Evolutionary conservation across 2,888 invertebrate genomes (phyloP).

Genomic region (Pollenia labialis): DNA sequence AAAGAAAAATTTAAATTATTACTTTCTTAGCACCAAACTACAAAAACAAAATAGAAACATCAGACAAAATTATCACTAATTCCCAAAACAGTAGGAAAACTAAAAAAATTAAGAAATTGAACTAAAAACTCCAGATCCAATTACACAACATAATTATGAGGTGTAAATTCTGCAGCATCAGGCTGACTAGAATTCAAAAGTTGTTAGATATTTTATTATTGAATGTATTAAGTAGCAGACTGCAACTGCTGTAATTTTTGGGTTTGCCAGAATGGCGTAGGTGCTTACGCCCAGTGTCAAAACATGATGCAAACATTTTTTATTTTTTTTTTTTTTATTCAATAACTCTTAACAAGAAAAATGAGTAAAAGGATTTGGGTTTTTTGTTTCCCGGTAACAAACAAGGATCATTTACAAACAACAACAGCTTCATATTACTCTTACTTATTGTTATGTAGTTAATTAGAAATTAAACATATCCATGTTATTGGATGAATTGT

Average conservation of each 20-base stretch:
- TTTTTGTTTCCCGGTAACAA: constrained; percentile 51
- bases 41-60: constrained; percentile 3
- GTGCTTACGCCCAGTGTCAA: constrained; percentile 72
- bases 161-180: constrained; percentile 58
- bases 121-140: constrained; percentile 70
- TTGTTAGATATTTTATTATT: constrained; percentile 15
- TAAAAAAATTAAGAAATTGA: constrained; percentile 53
- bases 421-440: constrained; percentile 56
- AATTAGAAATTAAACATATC: constrained; percentile 72
- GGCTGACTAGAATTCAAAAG: not conserved
- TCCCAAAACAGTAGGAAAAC: constrained; percentile 25
- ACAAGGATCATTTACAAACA: constrained; percentile 39
- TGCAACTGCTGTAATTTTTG: constrained; percentile 56
- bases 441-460: constrained; percentile 59
- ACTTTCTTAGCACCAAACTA: constrained; percentile 7
- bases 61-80: constrained; percentile 75
- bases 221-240: constrained; percentile 48
- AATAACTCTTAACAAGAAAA: constrained; percentile 35
- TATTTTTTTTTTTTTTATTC: not conserved
- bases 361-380: constrained; percentile 45
- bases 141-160: constrained; percentile 73
- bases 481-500: constrained; percentile 16
- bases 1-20: constrained; percentile 61
- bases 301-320: constrained; percentile 66
- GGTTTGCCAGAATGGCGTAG: constrained; percentile 65